Conservation (phyloP, 1,140 invertebrate species). For the Stegodyphus mimosarum region DNA sequence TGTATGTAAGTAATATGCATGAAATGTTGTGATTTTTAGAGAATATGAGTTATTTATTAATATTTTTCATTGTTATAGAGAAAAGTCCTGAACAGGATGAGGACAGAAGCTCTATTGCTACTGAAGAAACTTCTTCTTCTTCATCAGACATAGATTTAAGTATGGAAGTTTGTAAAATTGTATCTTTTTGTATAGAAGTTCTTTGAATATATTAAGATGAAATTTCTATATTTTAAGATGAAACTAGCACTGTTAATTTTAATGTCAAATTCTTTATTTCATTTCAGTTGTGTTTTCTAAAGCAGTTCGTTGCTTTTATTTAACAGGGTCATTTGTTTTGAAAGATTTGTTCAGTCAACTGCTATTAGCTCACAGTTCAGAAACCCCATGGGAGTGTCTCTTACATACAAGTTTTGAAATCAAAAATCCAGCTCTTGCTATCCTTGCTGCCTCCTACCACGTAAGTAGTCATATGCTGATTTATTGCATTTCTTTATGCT, state of each 20-base stretch:
- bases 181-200: not conserved
- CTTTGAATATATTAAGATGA: not conserved
- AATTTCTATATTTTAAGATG: not conserved
- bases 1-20: too few species aligned
- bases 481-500: too few species aligned
- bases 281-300: not conserved
- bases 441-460: constrained; percentile 43
- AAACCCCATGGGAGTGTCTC: constrained; percentile 28
- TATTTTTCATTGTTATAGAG: not conserved
- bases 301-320: not conserved
- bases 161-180: constrained; percentile 7
- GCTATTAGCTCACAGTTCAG: constrained; percentile 38
- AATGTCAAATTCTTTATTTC: not conserved
- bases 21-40: not conserved
- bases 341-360: constrained; percentile 51
- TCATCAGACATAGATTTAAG: constrained; percentile 45
- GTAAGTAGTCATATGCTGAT: constrained; percentile 5
- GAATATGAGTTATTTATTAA: not conserved
- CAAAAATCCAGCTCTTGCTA: constrained; percentile 29
- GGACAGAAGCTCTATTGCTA: constrained; percentile 37
- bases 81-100: constrained; percentile 41
- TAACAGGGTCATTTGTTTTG: constrained; percentile 44
- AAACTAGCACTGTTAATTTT: too few species aligned
- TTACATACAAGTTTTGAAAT: constrained; percentile 38
- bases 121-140: constrained; percentile 43